Evolutionary conservation across 2,888 invertebrate genomes (phyloP).

Genomic region (Chymomyza amoena): DNA sequence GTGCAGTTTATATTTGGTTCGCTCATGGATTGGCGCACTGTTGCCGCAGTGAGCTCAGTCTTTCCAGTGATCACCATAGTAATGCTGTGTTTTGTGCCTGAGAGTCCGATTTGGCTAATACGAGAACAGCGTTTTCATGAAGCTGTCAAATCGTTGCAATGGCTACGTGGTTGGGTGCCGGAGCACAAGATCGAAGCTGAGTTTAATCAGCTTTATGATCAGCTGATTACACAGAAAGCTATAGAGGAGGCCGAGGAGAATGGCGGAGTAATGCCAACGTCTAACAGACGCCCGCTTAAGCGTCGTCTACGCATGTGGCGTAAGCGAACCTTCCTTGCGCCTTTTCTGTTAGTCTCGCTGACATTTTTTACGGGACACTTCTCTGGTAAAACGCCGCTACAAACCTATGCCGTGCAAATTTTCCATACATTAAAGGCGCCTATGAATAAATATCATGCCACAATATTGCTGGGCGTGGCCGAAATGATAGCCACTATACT

Average conservation of each 20-base stretch:
- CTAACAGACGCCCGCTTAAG: conserved; percentile 41
- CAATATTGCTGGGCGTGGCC: conserved; percentile 85
- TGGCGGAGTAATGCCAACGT: conserved; percentile 34
- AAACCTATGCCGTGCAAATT: conserved; percentile 87
- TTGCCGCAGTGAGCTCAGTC: conserved; percentile 84
- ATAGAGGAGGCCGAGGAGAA: conserved; percentile 62
- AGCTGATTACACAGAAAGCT: conserved; percentile 72
- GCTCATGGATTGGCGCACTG: conserved; percentile 85
- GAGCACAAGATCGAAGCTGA: conserved; percentile 81
- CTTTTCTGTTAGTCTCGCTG: conserved; percentile 83
- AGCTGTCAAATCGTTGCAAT: conserved; percentile 85
- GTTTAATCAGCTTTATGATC: conserved; percentile 76
- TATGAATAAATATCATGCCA: conserved; percentile 87
- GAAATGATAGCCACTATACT: conserved; percentile 84
- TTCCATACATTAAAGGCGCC: conserved; percentile 86
- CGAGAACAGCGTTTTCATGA: conserved; percentile 83
- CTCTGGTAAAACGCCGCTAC: conserved; percentile 86
- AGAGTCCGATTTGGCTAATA: conserved; percentile 90
- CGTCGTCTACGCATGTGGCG: conserved; percentile 79
- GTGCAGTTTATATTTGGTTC: conserved; percentile 87
- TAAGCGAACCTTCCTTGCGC: conserved; percentile 83
- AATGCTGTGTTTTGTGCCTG: conserved; percentile 86
- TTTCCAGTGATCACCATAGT: conserved; percentile 84
- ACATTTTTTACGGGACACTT: conserved; percentile 87
- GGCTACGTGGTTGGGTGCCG: conserved; percentile 89